Base-by-base conservation (phyloP, 1,140 invertebrate genomes). In the Amyelois transitella region DNA sequence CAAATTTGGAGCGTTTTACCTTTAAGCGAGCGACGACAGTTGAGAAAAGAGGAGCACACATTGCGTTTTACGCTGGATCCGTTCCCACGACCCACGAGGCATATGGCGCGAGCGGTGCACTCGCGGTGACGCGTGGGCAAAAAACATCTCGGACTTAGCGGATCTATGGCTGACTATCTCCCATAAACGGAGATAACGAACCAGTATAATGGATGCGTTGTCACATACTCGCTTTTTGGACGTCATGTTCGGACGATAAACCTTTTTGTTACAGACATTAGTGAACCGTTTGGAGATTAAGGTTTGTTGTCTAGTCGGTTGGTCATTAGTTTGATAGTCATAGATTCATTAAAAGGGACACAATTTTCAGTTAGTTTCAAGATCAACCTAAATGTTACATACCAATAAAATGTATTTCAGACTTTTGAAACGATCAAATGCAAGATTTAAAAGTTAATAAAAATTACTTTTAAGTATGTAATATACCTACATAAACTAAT, bases 51-150 rank as follows among this genome's bases (percentile, higher is more conserved):
- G 55, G 69, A 66, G 74, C 75, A 73, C 80, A 80, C 78, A 83
- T 85, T 82, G 76, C 79, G 79, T 69, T 57, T 66, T 67, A 58
- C 59, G 59, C 65, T 56, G 59, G 72, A 74, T 75, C 62, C 77
- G 75, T 83, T 87, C 82, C 84, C 82, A 86, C 82, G 82, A 69
- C 78, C 71, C 77, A 79, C 81, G 80, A 79, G 84, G 76, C 84
- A 87, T 83, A 86, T 87, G 84, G 79, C 84, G 76, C 84, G 81
- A 78, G 81, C 81, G 72, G 55, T 69, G 73, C 69, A 72, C 75
- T 81, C 72, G 73, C 75, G 68, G 76, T 57, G 84, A 83, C 83
- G 78, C 79, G 81, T 85, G 80, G 55, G 82, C 72, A 84, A 87
- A 85, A 84, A 84, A 77, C 51, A 58, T 49, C 58, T 70, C 61